These are phyloP conservation scores for Phrynocephalus vlangalii DNA, from an alignment of 2,797 vertebrate genomes.

Conservation along the genomic window DNA sequence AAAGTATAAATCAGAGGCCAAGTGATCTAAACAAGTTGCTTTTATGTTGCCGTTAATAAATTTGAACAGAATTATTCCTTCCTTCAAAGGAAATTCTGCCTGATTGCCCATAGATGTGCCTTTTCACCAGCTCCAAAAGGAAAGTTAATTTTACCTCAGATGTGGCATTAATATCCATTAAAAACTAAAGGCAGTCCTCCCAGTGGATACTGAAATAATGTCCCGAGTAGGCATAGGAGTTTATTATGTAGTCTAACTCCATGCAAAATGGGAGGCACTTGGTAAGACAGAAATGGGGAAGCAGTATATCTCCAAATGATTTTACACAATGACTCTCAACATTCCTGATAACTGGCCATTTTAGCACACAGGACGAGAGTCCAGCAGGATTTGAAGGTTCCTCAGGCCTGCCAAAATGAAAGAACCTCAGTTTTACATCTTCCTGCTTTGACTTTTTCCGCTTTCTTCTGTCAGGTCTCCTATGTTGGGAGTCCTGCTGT, in stretches of 20 bases:
- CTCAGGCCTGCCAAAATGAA: too few relatives aligned
- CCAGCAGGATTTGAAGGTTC: not conserved
- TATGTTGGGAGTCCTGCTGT: not conserved
- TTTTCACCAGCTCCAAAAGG: not conserved
- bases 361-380: not conserved
- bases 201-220: not conserved
- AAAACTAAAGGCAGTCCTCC: not conserved
- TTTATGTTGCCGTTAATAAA: not conserved
- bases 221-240: not conserved
- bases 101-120: not conserved
- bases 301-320: not conserved
- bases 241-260: not conserved
- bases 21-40: not conserved
- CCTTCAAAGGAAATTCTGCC: not conserved
- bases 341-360: not conserved
- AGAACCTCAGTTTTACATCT: too few relatives aligned
- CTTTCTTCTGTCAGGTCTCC: not conserved
- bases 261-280: not conserved
- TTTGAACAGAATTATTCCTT: not conserved
- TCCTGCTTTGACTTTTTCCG: too few relatives aligned
- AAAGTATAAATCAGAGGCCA: not conserved
- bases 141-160: not conserved
- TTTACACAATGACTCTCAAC: not conserved
- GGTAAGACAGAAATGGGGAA: not conserved
- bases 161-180: not conserved